Percentiles rank a stretch among this genome's conserved stretches.
Conservation (phyloP, 2,113 vertebrate genomes). For the Pao palembangensis region DNA sequence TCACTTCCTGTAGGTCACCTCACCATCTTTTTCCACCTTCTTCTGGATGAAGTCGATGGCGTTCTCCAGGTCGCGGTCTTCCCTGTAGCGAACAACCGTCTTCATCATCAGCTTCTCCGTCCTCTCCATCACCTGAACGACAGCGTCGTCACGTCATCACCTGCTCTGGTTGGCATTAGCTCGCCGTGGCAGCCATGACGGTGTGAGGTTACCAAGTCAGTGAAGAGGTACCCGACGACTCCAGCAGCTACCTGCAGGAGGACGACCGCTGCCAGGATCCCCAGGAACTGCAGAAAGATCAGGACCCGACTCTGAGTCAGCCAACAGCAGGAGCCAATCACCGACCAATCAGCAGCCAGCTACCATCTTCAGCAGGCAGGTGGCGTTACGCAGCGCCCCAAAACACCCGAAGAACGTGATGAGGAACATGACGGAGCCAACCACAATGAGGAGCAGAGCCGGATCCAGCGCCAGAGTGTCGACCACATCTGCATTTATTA, state of each 20-base stretch:
- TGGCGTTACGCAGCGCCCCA: constrained; percentile 73
- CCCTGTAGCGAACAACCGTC: constrained; percentile 70
- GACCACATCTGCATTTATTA: constrained; percentile 64
- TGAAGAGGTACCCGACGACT: constrained; percentile 73
- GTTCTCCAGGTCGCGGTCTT: constrained; percentile 81
- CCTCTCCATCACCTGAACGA: constrained; percentile 65
- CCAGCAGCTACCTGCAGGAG: constrained; percentile 75
- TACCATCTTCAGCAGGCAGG: constrained; percentile 70
- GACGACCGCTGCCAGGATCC: constrained; percentile 65
- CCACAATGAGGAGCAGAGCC: constrained; percentile 71
- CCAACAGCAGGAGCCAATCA: background rate
- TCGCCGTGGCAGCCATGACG: too few species aligned
- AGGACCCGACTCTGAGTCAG: background rate
- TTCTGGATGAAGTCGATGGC: constrained; percentile 82
- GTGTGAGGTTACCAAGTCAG: constrained; percentile 66
- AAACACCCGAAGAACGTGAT: constrained; percentile 79
- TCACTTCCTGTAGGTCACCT: background rate
- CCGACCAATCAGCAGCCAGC: background rate
- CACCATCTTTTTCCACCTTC: constrained; percentile 68
- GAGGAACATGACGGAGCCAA: constrained; percentile 73
- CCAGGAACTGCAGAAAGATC: constrained; percentile 69
- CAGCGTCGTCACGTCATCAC: background rate
- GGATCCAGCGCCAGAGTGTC: constrained; percentile 76
- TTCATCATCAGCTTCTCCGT: constrained; percentile 70
- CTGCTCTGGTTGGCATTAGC: too few species aligned